Percentiles rank a stretch among this genome's conserved stretches.
Conservation (phyloP, 2,888 invertebrate species). For the Aspidapion aeneum region DNA sequence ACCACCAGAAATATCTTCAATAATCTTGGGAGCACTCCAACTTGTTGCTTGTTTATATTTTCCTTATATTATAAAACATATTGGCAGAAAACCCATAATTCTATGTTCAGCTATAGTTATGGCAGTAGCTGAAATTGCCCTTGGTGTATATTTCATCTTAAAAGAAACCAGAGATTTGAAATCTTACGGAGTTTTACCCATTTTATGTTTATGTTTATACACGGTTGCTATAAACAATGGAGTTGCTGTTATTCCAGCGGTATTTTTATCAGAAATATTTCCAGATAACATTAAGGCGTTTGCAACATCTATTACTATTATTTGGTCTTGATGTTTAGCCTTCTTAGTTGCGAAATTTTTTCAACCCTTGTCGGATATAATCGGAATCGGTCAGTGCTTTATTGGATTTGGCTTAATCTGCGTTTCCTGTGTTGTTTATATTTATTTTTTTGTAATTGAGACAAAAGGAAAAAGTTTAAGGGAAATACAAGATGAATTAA, state of each 20-base stretch:
- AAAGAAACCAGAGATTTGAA: constrained; percentile 8
- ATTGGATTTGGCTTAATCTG: neutral
- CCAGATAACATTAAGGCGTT: neutral
- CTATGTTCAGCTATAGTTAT: neutral
- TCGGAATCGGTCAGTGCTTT: neutral
- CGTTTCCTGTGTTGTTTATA: neutral
- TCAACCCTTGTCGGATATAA: neutral
- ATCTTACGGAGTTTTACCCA: neutral
- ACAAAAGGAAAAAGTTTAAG: constrained; percentile 1
- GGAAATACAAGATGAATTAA: neutral
- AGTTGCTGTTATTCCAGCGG: neutral
- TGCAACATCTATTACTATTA: neutral
- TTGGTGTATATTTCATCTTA: constrained; percentile 46
- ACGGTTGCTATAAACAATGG: neutral
- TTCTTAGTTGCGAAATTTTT: neutral
- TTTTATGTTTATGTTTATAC: neutral
- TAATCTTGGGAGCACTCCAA: neutral
- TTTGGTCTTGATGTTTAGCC: neutral
- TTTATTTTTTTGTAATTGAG: neutral
- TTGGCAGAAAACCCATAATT: neutral
- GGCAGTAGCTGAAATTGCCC: neutral
- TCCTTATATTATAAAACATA: neutral
- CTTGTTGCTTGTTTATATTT: neutral
- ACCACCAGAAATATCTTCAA: neutral
- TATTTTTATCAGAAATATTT: neutral